Evolutionary conservation across 2,113 vertebrate genomes (phyloP).

Genomic region (Puma concolor): DNA sequence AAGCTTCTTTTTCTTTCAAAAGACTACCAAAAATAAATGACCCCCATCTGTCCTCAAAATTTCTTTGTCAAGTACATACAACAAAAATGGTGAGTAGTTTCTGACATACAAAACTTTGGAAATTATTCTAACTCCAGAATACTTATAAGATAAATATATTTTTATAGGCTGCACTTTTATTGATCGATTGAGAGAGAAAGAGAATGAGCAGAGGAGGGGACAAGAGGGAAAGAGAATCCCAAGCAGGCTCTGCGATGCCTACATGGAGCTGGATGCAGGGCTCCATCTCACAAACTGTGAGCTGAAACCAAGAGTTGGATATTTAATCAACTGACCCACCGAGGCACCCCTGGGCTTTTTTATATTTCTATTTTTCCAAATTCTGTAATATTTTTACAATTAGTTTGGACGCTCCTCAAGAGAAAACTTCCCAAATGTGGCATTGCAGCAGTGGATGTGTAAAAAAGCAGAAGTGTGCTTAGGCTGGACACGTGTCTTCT

Average conservation of each 20-base stretch:
- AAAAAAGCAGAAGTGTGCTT: conserved; percentile 27
- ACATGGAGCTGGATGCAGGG: too few relatives aligned
- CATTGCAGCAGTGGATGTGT: neutral
- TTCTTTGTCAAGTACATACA: neutral
- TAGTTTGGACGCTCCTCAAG: neutral
- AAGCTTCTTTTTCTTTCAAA: neutral
- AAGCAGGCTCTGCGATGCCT: too few relatives aligned
- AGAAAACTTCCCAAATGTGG: conserved; percentile 15
- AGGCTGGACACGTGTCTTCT: neutral
- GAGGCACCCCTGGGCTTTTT: neutral
- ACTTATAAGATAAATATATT: conserved; percentile 25
- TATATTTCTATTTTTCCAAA: neutral
- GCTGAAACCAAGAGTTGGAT: too few relatives aligned
- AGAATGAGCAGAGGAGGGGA: too few relatives aligned
- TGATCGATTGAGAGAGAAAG: too few relatives aligned
- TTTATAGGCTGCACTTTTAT: neutral
- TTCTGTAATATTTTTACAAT: conserved; percentile 37
- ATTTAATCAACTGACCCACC: too few relatives aligned
- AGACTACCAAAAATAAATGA: neutral
- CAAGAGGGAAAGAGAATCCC: too few relatives aligned
- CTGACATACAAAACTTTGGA: neutral
- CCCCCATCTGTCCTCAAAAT: neutral
- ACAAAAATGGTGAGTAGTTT: neutral
- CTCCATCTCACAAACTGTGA: too few relatives aligned
- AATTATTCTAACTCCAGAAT: neutral